Evolutionary conservation across 2,888 invertebrate species (phyloP).

Genomic region (Acleris emargana): DNA sequence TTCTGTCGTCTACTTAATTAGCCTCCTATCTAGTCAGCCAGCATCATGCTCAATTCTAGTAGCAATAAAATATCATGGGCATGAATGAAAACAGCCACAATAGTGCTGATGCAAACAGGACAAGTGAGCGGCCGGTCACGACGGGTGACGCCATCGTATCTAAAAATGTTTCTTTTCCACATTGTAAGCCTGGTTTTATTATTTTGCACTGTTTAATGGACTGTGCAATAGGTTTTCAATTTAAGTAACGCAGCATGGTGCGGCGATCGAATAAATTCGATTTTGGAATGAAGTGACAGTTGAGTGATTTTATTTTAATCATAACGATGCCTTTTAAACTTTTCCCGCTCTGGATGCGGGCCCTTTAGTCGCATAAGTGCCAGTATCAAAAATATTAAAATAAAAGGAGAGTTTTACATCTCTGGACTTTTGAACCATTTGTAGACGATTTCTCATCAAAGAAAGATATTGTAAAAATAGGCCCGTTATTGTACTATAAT

Average conservation of each 20-base stretch:
- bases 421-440: too few relatives aligned
- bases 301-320: background rate
- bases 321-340: background rate
- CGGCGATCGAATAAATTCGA: conserved; percentile 6
- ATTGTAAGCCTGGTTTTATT: conserved; percentile 21
- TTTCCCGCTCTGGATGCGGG: too few relatives aligned
- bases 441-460: too few relatives aligned
- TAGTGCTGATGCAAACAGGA: conserved; percentile 34
- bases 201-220: conserved; percentile 14
- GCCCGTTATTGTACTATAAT: too few relatives aligned
- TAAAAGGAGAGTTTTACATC: background rate
- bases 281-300: conserved; percentile 9
- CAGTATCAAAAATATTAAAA: background rate
- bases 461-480: too few relatives aligned
- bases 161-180: conserved; percentile 36
- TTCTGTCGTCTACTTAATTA: too few relatives aligned
- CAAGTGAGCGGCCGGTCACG: conserved; percentile 35
- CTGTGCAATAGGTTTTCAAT: conserved; percentile 18
- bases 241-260: conserved; percentile 5
- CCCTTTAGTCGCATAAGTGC: background rate
- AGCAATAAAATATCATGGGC: conserved; percentile 1
- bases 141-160: conserved; percentile 28
- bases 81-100: conserved; percentile 29
- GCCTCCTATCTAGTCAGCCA: too few relatives aligned
- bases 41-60: background rate